Conservation (phyloP, 2,888 invertebrate species). For the Ophion obscuratus region DNA sequence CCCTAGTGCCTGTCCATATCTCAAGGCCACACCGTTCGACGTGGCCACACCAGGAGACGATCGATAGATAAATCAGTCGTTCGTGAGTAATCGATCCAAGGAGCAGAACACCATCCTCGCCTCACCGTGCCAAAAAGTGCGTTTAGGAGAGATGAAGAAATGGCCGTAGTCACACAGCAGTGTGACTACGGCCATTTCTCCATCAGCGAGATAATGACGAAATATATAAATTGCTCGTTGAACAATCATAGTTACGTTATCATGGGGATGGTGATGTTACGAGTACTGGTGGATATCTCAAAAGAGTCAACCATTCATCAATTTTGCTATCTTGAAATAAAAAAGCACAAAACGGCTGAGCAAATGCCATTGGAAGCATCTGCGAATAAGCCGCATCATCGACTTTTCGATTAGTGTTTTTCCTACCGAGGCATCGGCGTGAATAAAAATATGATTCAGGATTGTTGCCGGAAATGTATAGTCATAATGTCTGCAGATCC, state of each 20-base stretch:
- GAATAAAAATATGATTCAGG: not conserved
- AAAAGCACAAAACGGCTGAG: not conserved
- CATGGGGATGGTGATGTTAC: not conserved
- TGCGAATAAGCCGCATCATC: not conserved
- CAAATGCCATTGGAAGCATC: not conserved
- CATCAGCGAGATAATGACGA: conserved; percentile 49
- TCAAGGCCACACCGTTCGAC: conserved; percentile 54
- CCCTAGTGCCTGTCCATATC: conserved; percentile 49
- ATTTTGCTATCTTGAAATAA: not conserved
- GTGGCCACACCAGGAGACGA: conserved; percentile 67
- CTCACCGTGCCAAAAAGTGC: conserved; percentile 18
- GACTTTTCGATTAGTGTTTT: not conserved
- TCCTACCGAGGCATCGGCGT: not conserved
- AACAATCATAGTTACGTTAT: conserved; percentile 47
- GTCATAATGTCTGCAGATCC: not conserved
- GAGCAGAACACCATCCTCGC: conserved; percentile 13
- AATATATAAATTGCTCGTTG: conserved; percentile 75
- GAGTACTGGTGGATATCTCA: not conserved
- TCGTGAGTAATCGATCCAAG: conserved; percentile 73
- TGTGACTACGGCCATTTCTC: not conserved
- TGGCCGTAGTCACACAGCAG: no score
- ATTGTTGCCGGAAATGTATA: not conserved
- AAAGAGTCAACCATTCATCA: conserved; percentile 4
- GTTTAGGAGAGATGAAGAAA: not conserved
- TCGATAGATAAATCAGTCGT: conserved; percentile 79